phyloP scores from a whole-genome alignment of 2,888 invertebrate species.

The Elysia crispata region DNA sequence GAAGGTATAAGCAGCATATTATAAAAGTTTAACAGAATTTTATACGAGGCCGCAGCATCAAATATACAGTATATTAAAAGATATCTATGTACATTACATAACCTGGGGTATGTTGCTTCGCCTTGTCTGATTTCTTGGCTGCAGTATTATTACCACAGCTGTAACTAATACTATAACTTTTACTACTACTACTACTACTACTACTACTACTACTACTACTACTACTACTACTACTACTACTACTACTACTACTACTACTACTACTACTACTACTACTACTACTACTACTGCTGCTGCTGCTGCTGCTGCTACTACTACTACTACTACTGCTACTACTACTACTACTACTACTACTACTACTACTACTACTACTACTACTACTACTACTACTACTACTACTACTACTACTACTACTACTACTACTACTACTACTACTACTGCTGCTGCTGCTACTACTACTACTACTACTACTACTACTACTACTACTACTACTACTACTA shows the following conservation, averaged over 20 bases:
- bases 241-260: conserved; percentile 5
- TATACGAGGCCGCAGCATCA: too few relatives aligned
- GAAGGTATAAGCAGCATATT: too few relatives aligned
- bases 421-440: background rate
- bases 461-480: background rate
- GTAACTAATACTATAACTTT: too few relatives aligned
- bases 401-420: conserved; percentile 29
- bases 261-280: conserved; percentile 22
- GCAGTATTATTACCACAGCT: too few relatives aligned
- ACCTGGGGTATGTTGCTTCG: too few relatives aligned
- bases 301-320: conserved; percentile 30
- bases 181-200: too few relatives aligned
- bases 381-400: conserved; percentile 32
- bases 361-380: conserved; percentile 27
- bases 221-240: background rate
- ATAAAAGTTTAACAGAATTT: too few relatives aligned
- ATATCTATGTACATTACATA: too few relatives aligned
- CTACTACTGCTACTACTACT: conserved; percentile 26
- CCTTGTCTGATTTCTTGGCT: too few relatives aligned
- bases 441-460: background rate
- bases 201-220: too few relatives aligned
- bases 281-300: conserved; percentile 2
- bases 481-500: background rate
- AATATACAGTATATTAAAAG: too few relatives aligned
- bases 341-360: conserved; percentile 30